Percentiles rank a stretch among this genome's conserved stretches.
phyloP scores from a whole-genome alignment of 2,113 vertebrate species.

The Oreochromis tanganicae region DNA sequence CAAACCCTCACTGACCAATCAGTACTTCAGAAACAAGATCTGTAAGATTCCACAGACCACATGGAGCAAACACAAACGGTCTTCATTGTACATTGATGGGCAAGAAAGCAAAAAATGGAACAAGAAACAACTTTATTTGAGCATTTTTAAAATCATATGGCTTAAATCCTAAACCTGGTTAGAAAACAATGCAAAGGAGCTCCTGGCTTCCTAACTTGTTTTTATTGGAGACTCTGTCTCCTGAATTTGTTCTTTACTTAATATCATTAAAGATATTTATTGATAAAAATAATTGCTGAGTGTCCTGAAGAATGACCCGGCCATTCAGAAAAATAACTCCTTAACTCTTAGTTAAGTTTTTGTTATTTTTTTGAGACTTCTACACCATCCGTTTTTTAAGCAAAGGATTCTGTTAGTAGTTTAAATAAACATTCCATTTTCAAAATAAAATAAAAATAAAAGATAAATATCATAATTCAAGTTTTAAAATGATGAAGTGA shows the following conservation, averaged over 20 bases:
- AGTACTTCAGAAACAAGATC: not conserved
- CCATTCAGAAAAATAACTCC: rapidly evolving
- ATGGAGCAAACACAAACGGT: rapidly evolving
- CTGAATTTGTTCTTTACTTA: not conserved
- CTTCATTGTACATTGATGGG: rapidly evolving
- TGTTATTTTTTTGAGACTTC: rapidly evolving
- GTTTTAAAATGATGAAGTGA: rapidly evolving
- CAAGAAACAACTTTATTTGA: not conserved
- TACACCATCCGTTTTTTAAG: rapidly evolving
- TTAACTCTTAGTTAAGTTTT: rapidly evolving
- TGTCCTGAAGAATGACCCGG: not conserved
- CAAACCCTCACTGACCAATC: not conserved
- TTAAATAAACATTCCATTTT: not conserved
- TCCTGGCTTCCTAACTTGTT: rapidly evolving
- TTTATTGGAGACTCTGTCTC: not conserved
- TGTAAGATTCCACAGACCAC: not conserved
- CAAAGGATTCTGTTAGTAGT: rapidly evolving
- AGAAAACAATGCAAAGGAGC: not conserved
- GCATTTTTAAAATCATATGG: not conserved
- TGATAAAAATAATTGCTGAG: not conserved
- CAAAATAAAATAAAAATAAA: not conserved
- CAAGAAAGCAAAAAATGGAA: not conserved
- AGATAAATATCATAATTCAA: rapidly evolving
- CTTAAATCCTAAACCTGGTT: not conserved
- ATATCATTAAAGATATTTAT: not conserved